phyloP scores from a whole-genome alignment of 92 coral and sea anemone genomes.

The Zoanthus sociatus region DNA sequence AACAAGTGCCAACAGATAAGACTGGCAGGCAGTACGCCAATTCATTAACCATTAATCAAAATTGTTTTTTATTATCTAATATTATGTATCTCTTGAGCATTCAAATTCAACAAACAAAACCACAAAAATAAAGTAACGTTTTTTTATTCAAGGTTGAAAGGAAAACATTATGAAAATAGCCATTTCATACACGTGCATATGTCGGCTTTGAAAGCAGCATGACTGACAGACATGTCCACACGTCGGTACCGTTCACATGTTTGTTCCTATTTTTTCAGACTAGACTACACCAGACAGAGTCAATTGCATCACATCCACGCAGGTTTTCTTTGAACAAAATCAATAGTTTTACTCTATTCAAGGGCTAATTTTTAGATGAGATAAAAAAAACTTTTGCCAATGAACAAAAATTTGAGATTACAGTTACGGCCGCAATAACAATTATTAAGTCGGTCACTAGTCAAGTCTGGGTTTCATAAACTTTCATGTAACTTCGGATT shows the following conservation, averaged over 20 bases:
- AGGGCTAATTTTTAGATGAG: background rate
- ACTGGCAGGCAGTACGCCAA: no score
- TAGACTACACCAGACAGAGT: background rate
- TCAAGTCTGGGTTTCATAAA: background rate
- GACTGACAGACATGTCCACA: background rate
- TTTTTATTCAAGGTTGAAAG: background rate
- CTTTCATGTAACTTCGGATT: background rate
- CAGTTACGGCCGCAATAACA: no score
- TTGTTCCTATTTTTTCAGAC: background rate
- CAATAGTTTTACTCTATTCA: slow-evolving; percentile 3
- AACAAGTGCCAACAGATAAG: background rate
- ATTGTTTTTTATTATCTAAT: background rate
- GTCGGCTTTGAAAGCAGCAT: background rate
- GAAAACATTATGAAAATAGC: background rate
- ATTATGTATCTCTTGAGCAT: background rate
- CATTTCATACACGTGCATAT: background rate
- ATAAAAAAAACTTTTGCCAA: background rate
- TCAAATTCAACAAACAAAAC: background rate
- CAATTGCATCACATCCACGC: slow-evolving; percentile 5
- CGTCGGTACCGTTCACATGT: background rate
- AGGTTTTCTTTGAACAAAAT: background rate
- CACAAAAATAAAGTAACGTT: background rate
- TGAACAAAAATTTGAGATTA: no score
- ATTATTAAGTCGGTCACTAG: background rate
- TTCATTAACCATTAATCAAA: no score